Base-by-base conservation (phyloP, 2,113 vertebrate genomes). In the Brienomyrus longianalis region DNA sequence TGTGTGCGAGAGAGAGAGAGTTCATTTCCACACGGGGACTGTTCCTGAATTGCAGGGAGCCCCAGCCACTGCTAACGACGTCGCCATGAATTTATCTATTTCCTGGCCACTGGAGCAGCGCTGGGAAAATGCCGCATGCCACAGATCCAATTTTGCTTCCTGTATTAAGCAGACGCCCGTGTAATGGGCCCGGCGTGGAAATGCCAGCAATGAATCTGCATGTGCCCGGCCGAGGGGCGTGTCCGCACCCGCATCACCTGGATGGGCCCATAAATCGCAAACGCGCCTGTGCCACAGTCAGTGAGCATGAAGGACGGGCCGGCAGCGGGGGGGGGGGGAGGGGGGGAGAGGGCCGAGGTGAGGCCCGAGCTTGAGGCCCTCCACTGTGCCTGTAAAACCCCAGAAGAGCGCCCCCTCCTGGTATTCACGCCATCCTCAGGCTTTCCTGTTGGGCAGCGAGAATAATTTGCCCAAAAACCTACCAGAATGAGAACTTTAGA, bases 291-390 rank as follows among this genome's bases (percentile, higher is more conserved):
- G 92, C 94, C 93, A 91, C 92, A 95, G 93, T 94, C 95, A 95
- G 93, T 90, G 92, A 95, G 95, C 95, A 95, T 95, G 95, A 96
- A 95, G 95, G 95, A 94, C 95, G 94, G 91, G 88, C 91, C 90
- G 3, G 50, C 5, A 8, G 54, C 3, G 27, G 27, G 54, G 54
- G 6, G 54, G 54, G 15, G 54, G 5, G 54, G 0, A 0, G 2
- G 50, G n/a, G 23, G 6, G 27, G 9, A 5, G 54, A 19, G 54
- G 54, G 54, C 5, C 4, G 59, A 27, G 59, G 7, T n/a, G 59
- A 62, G 3, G 59, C 23, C 59, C 1, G 2, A 27, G 62, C n/a
- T 66, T 27, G 62, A 27, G 62, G n/a, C 62, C n/a, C 70, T 3
- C 31, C 5, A 5, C 15, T 1, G 1, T 6, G 70, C 70, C 70